Base-by-base conservation (phyloP, 2,797 vertebrate species). In the Acanthornis magna region DNA sequence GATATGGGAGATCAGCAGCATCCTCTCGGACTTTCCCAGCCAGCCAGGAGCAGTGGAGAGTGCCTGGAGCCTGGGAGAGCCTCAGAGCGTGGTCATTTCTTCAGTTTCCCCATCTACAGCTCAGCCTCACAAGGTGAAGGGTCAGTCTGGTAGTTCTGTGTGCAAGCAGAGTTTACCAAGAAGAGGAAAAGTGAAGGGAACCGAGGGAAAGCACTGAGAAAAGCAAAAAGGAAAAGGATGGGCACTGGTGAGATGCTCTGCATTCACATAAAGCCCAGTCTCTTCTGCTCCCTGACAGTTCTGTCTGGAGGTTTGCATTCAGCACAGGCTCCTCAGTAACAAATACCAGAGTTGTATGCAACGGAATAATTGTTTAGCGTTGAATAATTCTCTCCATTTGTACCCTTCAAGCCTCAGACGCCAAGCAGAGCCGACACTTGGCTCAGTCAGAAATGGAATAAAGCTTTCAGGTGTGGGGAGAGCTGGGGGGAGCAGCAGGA, bases 341-440 rank as follows among this genome's bases (percentile, higher is more conserved):
- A 95, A 85, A 94, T 70, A 20, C 5, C 2, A 51, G 74, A 85
- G 51, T 80, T 96, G 88, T 93, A 89, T 94, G 92, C 89, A 91
- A 70, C 8, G 34, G 85, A 89, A 81, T 88, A 95, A 89, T 95
- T 86, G 91, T 88, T 94, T 83, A 65, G 68, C 75, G 70, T 80
- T 88, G 95, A 96, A 88, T 92, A 96, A 88, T 95, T 88, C 85
- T 88, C 89, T 74, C 78, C 61, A 77, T 91, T 91, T 93, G 93
- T 91, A 89, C 43, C 63, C 73, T 93, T 93, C 61, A 68, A 94
- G 51, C 53, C 60, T 57, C 81, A 91, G 78, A 81, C 0, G 0
- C 38, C 0, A 13, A 16, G 73, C 42, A 81, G 70, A 85, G 81
- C 60, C 0, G 4, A 62, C 47, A 10, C 40, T 76, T 1, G 1